Conservation (phyloP, 2,797 vertebrate species). For the Phyllotis vaccarum region DNA sequence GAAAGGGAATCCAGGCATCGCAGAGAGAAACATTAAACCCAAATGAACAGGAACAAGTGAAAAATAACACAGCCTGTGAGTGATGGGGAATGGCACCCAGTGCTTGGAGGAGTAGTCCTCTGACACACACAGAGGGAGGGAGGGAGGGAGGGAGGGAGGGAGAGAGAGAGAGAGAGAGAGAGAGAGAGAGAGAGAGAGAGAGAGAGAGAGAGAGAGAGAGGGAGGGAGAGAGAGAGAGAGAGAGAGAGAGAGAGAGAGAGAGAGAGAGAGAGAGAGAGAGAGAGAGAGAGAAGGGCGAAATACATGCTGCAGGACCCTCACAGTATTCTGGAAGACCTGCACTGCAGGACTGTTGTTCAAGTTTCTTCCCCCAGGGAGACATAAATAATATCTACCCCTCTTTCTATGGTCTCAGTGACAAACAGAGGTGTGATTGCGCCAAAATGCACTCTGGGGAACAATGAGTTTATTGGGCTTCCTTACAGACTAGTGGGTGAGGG, state of each 20-base stretch:
- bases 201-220: too few relatives aligned
- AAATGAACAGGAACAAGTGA: background rate
- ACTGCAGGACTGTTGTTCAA: background rate
- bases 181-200: too few relatives aligned
- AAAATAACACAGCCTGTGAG: background rate
- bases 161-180: too few relatives aligned
- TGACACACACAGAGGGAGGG: background rate
- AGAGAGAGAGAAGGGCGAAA: too few relatives aligned
- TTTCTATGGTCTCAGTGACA: background rate
- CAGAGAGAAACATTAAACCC: background rate
- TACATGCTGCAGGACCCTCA: accelerated
- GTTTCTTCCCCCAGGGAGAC: background rate
- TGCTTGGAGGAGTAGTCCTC: background rate
- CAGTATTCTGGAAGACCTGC: background rate
- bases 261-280: too few relatives aligned
- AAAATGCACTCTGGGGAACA: background rate
- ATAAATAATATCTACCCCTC: background rate
- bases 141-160: too few relatives aligned
- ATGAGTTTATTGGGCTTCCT: background rate
- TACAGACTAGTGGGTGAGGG: background rate
- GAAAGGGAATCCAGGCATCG: accelerated
- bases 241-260: too few relatives aligned
- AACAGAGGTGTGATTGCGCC: background rate
- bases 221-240: too few relatives aligned
- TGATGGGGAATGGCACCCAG: background rate